Evolutionary conservation across 2,113 vertebrate species (phyloP).

Genomic region (Bagarius yarrelli): DNA sequence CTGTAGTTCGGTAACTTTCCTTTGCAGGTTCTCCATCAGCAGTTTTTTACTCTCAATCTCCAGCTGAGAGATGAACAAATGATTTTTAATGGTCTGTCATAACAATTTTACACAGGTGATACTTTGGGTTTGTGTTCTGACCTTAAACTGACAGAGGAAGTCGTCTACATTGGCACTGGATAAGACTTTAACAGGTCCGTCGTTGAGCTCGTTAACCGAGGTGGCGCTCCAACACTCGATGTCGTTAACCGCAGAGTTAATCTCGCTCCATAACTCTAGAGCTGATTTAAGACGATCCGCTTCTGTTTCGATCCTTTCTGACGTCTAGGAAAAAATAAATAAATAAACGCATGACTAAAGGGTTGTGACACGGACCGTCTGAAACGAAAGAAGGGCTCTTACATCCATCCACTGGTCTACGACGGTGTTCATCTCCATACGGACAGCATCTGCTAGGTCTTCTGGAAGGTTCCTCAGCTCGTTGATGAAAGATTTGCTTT

Average conservation of each 20-base stretch:
- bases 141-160: slow-evolving; percentile 83
- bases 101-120: neutral
- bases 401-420: slow-evolving; percentile 92
- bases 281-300: slow-evolving; percentile 74
- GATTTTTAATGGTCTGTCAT: neutral
- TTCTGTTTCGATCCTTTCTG: slow-evolving; percentile 87
- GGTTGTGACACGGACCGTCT: neutral
- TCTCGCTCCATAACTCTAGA: slow-evolving; percentile 84
- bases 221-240: slow-evolving; percentile 80
- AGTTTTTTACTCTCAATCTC: slow-evolving; percentile 82
- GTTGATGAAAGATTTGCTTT: slow-evolving; percentile 81
- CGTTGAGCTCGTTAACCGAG: slow-evolving; percentile 76
- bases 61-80: slow-evolving; percentile 67
- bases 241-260: slow-evolving; percentile 78
- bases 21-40: slow-evolving; percentile 78
- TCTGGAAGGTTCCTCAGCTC: slow-evolving; percentile 81
- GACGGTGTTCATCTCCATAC: slow-evolving; percentile 76
- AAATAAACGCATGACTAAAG: neutral
- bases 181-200: slow-evolving; percentile 73
- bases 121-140: slow-evolving; percentile 51
- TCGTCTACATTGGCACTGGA: slow-evolving; percentile 72
- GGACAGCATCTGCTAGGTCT: slow-evolving; percentile 68
- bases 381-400: slow-evolving; percentile 53
- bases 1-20: slow-evolving; percentile 82
- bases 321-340: slow-evolving; percentile 67